A percentile compares a stretch with the other conserved stretches of the same genome.
Conservation (phyloP, 2,888 invertebrate species). For the Brachyptera risi region DNA sequence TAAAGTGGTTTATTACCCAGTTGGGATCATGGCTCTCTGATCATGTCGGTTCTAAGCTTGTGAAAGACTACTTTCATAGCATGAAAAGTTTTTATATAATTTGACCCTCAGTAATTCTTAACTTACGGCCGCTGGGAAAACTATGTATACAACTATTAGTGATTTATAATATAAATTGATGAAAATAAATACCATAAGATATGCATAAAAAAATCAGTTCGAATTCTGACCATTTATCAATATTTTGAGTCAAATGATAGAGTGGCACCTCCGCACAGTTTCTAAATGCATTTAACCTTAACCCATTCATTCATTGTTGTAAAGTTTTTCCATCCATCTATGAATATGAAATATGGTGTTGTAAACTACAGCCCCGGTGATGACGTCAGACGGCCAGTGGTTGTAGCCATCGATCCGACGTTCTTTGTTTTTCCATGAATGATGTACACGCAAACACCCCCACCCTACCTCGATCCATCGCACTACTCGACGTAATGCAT, state of each 20-base stretch:
- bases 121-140: too few relatives aligned
- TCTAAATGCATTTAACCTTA: neutral
- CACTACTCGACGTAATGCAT: neutral
- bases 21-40: too few relatives aligned
- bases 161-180: too few relatives aligned
- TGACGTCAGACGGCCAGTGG: neutral
- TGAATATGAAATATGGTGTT: conserved; percentile 5
- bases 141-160: too few relatives aligned
- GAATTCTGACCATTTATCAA: too few relatives aligned
- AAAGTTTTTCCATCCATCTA: conserved; percentile 10
- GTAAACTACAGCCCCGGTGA: conserved; percentile 5
- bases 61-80: too few relatives aligned
- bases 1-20: too few relatives aligned
- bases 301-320: conserved; percentile 12
- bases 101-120: too few relatives aligned
- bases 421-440: conserved; percentile 6
- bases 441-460: conserved; percentile 9
- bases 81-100: too few relatives aligned
- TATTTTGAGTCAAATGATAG: neutral
- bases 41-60: too few relatives aligned
- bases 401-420: neutral
- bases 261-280: neutral
- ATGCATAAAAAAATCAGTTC: too few relatives aligned
- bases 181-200: too few relatives aligned
- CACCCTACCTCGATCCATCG: neutral